A percentile compares a stretch with the other conserved stretches of the same genome.
Conservation (phyloP, 2,888 invertebrate species). For the Heliothis peltigera region DNA sequence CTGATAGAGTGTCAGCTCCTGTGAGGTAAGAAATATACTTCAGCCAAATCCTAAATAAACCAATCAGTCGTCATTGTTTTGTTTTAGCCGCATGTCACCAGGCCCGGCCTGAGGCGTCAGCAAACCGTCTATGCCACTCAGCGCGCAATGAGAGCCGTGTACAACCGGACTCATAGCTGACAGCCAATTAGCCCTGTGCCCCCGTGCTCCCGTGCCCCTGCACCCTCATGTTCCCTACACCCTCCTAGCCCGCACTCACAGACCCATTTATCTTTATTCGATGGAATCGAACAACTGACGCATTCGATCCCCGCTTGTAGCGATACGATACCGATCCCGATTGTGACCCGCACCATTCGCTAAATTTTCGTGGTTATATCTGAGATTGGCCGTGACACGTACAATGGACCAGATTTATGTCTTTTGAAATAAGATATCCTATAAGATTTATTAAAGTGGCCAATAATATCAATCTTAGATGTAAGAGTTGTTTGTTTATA, state of each 20-base stretch:
- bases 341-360: slow-evolving; percentile 66
- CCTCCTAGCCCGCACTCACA: slow-evolving; percentile 75
- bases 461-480: slow-evolving; percentile 61
- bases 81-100: slow-evolving; percentile 73
- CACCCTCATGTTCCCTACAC: slow-evolving; percentile 64
- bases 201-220: slow-evolving; percentile 65
- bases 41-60: slow-evolving; percentile 63
- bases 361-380: slow-evolving; percentile 66
- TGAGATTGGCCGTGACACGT: slow-evolving; percentile 72
- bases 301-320: slow-evolving; percentile 74
- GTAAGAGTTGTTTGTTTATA: slow-evolving; percentile 28
- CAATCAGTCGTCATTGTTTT: slow-evolving; percentile 75
- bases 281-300: slow-evolving; percentile 79
- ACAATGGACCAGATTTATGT: slow-evolving; percentile 76
- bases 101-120: slow-evolving; percentile 65
- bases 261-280: slow-evolving; percentile 86
- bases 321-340: slow-evolving; percentile 69
- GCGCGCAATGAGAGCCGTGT: slow-evolving; percentile 66
- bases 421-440: slow-evolving; percentile 74
- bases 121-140: slow-evolving; percentile 71
- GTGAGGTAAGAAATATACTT: slow-evolving; percentile 30
- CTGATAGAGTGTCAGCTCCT: slow-evolving; percentile 13
- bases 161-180: slow-evolving; percentile 84
- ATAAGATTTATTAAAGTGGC: slow-evolving; percentile 71
- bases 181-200: slow-evolving; percentile 87